Percentiles rank a stretch among this genome's conserved stretches.
Conservation (phyloP, 2,113 vertebrate genomes). For the Chrysemys picta region DNA sequence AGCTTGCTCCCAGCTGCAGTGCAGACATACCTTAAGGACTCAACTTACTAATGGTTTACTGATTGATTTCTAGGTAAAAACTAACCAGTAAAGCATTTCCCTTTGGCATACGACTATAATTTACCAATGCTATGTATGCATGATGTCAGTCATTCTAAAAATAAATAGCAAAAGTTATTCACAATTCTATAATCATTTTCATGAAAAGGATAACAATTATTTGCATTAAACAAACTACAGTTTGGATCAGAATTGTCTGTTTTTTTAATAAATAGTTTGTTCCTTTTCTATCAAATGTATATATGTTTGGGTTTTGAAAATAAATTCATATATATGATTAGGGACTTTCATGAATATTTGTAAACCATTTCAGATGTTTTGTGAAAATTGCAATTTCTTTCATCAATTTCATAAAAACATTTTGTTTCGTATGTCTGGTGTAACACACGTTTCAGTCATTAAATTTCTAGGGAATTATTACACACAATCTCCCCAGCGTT, state of each 20-base stretch:
- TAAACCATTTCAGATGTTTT: not conserved
- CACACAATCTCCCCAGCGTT: not conserved
- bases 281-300: not conserved
- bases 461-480: too few species aligned
- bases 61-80: not conserved
- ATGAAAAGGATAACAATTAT: not conserved
- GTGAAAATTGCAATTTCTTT: not conserved
- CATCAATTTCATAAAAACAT: not conserved
- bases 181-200: not conserved
- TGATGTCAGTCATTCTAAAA: not conserved
- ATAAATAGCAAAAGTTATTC: not conserved
- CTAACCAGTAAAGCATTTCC: not conserved
- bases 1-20: not conserved
- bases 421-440: not conserved
- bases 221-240: not conserved
- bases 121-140: accelerated
- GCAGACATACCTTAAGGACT: not conserved
- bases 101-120: not conserved
- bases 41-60: not conserved
- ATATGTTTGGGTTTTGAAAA: not conserved
- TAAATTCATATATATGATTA: not conserved
- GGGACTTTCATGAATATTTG: not conserved
- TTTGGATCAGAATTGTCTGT: not conserved
- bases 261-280: not conserved
- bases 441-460: accelerated